Evolutionary conservation across 2,888 invertebrate genomes (phyloP).

Genomic region (Sesia bembeciformis): DNA sequence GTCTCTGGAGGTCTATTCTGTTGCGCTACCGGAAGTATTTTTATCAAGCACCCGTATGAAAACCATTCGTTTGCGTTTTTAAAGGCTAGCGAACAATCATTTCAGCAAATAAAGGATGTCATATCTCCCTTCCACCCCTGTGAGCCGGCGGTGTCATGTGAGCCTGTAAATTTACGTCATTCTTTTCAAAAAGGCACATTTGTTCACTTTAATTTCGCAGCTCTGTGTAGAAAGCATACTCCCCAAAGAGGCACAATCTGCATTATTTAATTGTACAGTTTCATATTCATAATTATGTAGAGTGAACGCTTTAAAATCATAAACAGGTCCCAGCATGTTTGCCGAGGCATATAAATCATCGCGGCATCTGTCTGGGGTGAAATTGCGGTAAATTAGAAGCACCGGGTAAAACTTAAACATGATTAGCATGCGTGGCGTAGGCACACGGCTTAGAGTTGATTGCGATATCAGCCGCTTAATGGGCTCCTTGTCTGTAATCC

Average conservation of each 20-base stretch:
- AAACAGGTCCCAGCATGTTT: constrained; percentile 3
- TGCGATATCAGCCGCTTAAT: constrained; percentile 25
- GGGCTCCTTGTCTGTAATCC: constrained; percentile 19
- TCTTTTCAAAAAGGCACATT: constrained; percentile 7
- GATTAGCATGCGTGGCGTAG: constrained; percentile 25
- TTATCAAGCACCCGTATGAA: constrained; percentile 46
- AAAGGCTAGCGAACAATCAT: constrained; percentile 41
- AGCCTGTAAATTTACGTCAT: constrained; percentile 23
- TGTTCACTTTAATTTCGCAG: not conserved
- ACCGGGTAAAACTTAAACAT: constrained; percentile 20
- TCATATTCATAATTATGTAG: not conserved
- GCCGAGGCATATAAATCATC: not conserved
- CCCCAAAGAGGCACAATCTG: not conserved
- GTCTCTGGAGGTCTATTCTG: constrained; percentile 7
- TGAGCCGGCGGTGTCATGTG: constrained; percentile 18
- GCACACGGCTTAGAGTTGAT: constrained; percentile 11
- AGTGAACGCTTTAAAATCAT: not conserved
- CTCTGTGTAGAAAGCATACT: not conserved
- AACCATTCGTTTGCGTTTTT: constrained; percentile 27
- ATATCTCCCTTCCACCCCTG: constrained; percentile 40
- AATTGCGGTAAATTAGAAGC: constrained; percentile 1
- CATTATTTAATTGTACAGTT: not conserved
- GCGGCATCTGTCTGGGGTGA: not conserved
- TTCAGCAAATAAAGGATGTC: constrained; percentile 37
- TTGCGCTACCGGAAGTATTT: constrained; percentile 22